These are phyloP conservation scores for Pseudomyrmex concolor DNA, from an alignment of 1,140 invertebrate species.

Conservation along the genomic window DNA sequence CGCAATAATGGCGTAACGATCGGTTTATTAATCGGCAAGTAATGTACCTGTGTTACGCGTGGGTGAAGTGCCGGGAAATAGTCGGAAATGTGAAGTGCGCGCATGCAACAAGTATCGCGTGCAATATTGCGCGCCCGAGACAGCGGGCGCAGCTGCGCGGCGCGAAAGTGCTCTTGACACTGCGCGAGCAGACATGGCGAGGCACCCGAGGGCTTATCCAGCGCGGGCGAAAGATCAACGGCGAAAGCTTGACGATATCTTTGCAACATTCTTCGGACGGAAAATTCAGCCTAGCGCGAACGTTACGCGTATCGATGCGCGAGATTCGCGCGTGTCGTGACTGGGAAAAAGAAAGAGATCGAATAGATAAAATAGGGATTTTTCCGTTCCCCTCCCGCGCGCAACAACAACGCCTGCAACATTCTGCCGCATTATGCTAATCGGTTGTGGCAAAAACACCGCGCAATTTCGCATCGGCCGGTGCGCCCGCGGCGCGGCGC, in stretches of 20 bases:
- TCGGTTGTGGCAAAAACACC: conserved; percentile 39
- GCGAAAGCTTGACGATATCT: not conserved
- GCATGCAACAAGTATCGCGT: conserved; percentile 51
- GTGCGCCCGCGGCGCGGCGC: conserved; percentile 1
- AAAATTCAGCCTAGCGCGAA: not conserved
- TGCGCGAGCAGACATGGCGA: not conserved
- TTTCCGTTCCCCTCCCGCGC: conserved; percentile 24
- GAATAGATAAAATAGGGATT: not conserved
- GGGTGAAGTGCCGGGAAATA: conserved; percentile 43
- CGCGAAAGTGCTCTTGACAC: conserved; percentile 54
- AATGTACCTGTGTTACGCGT: conserved; percentile 19
- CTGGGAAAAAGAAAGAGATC: conserved; percentile 16
- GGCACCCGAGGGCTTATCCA: not conserved
- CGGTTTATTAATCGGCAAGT: conserved; percentile 36
- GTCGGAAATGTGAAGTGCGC: conserved; percentile 51
- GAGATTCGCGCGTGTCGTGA: too few species aligned
- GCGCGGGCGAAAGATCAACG: not conserved
- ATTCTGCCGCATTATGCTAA: conserved; percentile 57
- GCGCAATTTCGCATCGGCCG: conserved; percentile 39
- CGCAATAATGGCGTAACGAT: conserved; percentile 24
- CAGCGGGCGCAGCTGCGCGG: not conserved
- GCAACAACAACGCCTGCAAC: conserved; percentile 20
- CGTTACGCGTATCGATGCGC: not conserved
- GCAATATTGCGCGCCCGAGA: not conserved
- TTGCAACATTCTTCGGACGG: not conserved